phyloP scores from a whole-genome alignment of 2,888 invertebrate genomes.

The Petrolisthes manimaculis region DNA sequence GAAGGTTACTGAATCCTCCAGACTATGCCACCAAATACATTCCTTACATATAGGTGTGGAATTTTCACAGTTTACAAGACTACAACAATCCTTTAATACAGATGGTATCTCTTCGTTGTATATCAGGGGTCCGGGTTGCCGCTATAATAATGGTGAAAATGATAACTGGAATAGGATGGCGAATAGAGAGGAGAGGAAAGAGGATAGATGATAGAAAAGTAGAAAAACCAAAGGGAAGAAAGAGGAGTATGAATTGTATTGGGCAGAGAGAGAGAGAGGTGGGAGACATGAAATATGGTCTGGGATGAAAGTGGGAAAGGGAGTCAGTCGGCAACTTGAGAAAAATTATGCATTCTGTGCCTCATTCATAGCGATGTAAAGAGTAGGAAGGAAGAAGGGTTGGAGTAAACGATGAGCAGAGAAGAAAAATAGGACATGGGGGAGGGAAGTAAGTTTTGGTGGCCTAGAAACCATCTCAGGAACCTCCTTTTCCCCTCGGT shows the following conservation, averaged over 20 bases:
- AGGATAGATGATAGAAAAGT: background rate
- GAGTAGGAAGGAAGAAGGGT: slow-evolving; percentile 3
- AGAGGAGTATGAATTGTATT: background rate
- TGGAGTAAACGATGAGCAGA: background rate
- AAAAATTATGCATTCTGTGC: background rate
- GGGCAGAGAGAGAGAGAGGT: background rate
- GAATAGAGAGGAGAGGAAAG: background rate
- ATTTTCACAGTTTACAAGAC: too few relatives aligned
- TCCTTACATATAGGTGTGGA: too few relatives aligned
- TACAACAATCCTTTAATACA: too few relatives aligned
- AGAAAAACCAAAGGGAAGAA: background rate
- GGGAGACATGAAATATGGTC: background rate
- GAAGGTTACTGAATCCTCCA: too few relatives aligned
- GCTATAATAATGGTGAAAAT: too few relatives aligned
- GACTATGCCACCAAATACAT: too few relatives aligned
- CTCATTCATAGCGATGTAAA: background rate
- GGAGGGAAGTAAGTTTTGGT: background rate
- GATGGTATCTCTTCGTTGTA: too few relatives aligned
- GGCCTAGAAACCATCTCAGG: too few relatives aligned
- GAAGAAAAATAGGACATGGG: background rate
- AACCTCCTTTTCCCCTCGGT: too few relatives aligned
- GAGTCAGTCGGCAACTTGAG: slow-evolving; percentile 13
- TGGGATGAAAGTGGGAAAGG: slow-evolving; percentile 2
- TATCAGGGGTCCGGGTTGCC: too few relatives aligned
- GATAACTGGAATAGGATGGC: too few relatives aligned